Evolutionary conservation across 1,140 invertebrate genomes (phyloP), one percentile per base, ranked within the genome.

Genomic region (Dolichoris vasculosae): DNA sequence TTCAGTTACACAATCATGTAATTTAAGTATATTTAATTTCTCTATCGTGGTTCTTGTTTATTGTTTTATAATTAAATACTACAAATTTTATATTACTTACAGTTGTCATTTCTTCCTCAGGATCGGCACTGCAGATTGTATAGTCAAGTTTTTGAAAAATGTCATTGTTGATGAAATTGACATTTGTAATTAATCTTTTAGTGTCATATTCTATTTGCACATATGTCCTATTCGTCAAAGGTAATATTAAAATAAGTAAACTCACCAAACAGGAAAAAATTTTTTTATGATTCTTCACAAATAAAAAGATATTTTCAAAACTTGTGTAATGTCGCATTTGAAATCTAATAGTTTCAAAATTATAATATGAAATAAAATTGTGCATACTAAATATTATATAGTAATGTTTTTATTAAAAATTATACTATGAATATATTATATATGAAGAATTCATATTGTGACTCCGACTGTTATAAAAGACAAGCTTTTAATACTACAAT

Each of bases 101-200:
- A 23, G 78, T 78, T 17, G 77, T 73, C 76, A 80, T 75, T 9
- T 83, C 67, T 23, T 82, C 38, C 30, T 87, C 67, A 1, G 78
- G 48, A 32, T 80, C 26, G 15, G 46, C 13, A 26, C 51, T 80
- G 30, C 67, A 85, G 7, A 2, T 32, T 1, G n/a, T 17, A 7
- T 32, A 51, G 32, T 80, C 35, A 35, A 38, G 23, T 3, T 2
- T 67, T 32, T 13, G 4, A 32, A 67, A 32, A 69, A 69, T 13
- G 2, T 38, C 35, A 67, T 15, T 17, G 7, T 15, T 67, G 32
- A 13, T 67, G 32, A 13, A 15, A 67, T 35, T 67, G n/a, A 67
- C 35, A 32, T 35, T n/a, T 13, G 9, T 35, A 67, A 32, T 35
- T 13, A 67, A 35, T 7, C 13, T 17, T 67, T 67, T 35, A 30